Evolutionary conservation across 92 coral and sea anemone genomes (phyloP), one percentile per base, ranked within the genome.

Genomic region (Plumapathes pennacea): DNA sequence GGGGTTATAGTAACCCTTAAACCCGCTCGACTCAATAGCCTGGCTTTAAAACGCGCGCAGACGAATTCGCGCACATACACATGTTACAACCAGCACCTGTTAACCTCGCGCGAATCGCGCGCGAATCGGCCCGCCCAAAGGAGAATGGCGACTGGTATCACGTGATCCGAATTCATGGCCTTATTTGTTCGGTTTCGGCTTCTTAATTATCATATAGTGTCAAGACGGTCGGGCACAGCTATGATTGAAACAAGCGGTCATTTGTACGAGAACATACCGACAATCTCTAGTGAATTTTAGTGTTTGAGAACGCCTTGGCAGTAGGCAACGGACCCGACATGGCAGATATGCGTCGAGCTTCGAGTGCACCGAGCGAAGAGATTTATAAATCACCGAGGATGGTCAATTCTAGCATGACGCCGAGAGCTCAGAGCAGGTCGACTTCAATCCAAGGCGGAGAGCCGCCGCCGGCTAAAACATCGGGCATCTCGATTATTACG

Each of bases 171-270:
- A 63, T 40, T 46, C 36, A 46, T 49, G 72, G 71, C 80, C 62
- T 65, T 59, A 83, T 82, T 71, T 83, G 96, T 82, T n/a, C n/a
- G n/a, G n/a, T n/a, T n/a, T n/a, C n/a, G 82, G 86, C 76, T 67
- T 67, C 64, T 69, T 82, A 78, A 87, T 87, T 87, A 87, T 86
- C 96, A 87, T 87, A 83, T 69, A 85, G 92, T 87, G 96, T 82
- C 96, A 87, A 82, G 96, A 72, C 83, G 83, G 79, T 84, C 83
- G 80, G 69, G 80, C 78, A 74, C 72, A 78, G 64, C 46, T 78
- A 75, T 84, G 75, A 83, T 74, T 78, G 49, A 79, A 76, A 75
- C 71, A 76, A 85, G 80, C 79, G 72, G 62, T n/a, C n/a, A n/a
- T n/a, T n/a, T n/a, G n/a, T n/a, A n/a, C n/a, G n/a, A n/a, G n/a